Base-by-base conservation (phyloP, 2,797 vertebrate genomes). In the Melanotaenia pygmaea region DNA sequence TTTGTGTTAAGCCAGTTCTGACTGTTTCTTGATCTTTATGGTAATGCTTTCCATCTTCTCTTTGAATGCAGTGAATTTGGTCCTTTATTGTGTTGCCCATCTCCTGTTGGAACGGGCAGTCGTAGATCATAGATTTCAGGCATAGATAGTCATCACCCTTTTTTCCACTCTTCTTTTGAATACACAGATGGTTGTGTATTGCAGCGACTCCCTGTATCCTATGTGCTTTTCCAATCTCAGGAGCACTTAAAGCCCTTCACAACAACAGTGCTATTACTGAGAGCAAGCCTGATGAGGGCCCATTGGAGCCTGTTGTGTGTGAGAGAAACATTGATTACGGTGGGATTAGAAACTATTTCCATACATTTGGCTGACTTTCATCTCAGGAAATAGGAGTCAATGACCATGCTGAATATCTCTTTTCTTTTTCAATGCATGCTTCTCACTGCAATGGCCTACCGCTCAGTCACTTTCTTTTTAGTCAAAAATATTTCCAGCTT, bases 281-380 rank as follows among this genome's bases (percentile, higher is more conserved):
- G 72, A 85, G 68, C 62, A 63, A 80, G 70, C 58, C 73, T 24
- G 77, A 85, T 22, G 13, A 78, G 74, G 76, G 73, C 80, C 81
- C 79, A 79, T 73, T 73, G 88, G 73, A 86, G 64, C 37, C 73
- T 65, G 74, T 82, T 81, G 80, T 88, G 78, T 62, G 73, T n/a
- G 59, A 77, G 77, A 70, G 51, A 80, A 76, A 67, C 72, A 50
- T 70, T 82, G 82, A 82, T 89, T 91, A 86, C 56, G 67, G 76
- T 59, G 69, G 81, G 72, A 88, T 85, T 77, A 76, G 67, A 82
- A 79, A 87, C 71, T 71, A 74, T 91, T 89, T 91, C 81, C 80
- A 81, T 87, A 81, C 72, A 77, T 86, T 89, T 80, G 78, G 40
- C 65, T 58, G 72, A 77, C 85, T 89, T 85, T 88, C 77, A 90